phyloP scores from a whole-genome alignment of 92 coral and sea anemone genomes.

The Parazoanthus atlanticus region DNA sequence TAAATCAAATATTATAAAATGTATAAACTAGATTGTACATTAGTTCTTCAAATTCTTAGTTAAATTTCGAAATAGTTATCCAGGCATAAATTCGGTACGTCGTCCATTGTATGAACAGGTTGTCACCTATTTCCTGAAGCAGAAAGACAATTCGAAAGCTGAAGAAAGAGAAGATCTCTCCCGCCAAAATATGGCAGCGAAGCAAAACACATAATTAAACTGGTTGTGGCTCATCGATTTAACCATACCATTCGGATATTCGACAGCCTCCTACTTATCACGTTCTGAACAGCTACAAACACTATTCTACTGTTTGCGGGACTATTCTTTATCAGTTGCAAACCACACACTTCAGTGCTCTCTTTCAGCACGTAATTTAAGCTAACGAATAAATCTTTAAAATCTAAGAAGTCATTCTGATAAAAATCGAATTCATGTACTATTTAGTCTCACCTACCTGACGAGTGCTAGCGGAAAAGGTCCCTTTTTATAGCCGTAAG shows the following conservation, averaged over 20 bases:
- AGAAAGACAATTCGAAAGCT: background rate
- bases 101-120: background rate
- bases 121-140: background rate
- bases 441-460: background rate
- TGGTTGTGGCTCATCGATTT: background rate
- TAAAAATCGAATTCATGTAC: background rate
- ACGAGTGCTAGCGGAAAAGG: background rate
- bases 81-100: background rate
- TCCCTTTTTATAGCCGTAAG: background rate
- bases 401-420: background rate
- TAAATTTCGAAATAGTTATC: background rate
- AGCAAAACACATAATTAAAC: background rate
- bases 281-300: background rate
- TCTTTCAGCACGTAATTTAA: background rate
- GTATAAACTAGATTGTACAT: background rate
- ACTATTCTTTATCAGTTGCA: background rate
- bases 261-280: background rate
- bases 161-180: background rate
- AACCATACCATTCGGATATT: background rate
- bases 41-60: background rate
- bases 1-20: background rate
- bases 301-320: background rate
- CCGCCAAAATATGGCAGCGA: conserved; percentile 5
- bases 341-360: background rate
- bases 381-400: background rate